phyloP scores from a whole-genome alignment of 2,888 invertebrate species.

The Iphiclides podalirius region DNA sequence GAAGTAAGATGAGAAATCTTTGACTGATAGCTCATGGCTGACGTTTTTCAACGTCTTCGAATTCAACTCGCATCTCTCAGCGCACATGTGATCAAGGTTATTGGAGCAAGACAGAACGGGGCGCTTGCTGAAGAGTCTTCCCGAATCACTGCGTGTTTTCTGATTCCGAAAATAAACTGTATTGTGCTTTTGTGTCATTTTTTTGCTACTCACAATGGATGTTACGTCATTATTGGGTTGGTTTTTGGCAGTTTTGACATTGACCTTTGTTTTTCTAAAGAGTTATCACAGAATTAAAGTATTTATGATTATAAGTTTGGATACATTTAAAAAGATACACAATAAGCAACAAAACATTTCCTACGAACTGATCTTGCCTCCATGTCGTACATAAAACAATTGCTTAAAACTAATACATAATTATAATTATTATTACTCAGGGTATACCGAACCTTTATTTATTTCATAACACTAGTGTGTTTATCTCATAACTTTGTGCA shows the following conservation, averaged over 20 bases:
- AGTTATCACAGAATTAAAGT: constrained; percentile 2
- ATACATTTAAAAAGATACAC: too few relatives aligned
- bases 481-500: too few relatives aligned
- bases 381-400: too few relatives aligned
- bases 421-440: too few relatives aligned
- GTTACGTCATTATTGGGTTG: constrained; percentile 22
- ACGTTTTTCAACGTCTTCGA: not conserved
- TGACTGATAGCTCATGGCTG: not conserved
- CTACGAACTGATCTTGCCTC: too few relatives aligned
- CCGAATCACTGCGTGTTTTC: not conserved
- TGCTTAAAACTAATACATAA: too few relatives aligned
- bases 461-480: too few relatives aligned
- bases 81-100: constrained; percentile 33
- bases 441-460: too few relatives aligned
- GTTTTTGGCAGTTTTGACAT: constrained; percentile 4
- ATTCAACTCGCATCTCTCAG: constrained; percentile 32
- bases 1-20: constrained; percentile 15
- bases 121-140: not conserved
- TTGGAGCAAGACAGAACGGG: constrained; percentile 34
- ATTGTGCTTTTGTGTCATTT: constrained; percentile 32
- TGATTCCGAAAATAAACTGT: constrained; percentile 27
- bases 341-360: too few relatives aligned
- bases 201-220: constrained; percentile 21
- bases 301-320: too few relatives aligned
- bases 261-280: not conserved